phyloP scores from a whole-genome alignment of 2,888 invertebrate genomes.

The Drosophila differens region DNA sequence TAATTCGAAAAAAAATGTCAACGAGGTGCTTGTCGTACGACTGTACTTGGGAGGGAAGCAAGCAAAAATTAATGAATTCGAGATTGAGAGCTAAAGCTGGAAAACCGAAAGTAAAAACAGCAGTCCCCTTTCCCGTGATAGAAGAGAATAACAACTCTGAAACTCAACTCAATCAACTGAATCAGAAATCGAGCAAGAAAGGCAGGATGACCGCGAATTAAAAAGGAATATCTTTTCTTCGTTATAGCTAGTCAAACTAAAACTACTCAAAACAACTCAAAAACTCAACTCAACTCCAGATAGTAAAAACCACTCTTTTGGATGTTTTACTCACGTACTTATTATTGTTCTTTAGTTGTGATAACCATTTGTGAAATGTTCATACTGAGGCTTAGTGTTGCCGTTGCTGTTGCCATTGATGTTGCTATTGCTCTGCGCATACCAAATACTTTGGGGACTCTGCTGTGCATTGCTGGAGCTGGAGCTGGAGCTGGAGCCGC shows the following conservation, averaged over 20 bases:
- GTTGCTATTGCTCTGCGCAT: conserved; percentile 46
- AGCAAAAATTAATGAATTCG: background rate
- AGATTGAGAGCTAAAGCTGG: background rate
- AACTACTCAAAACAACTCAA: background rate
- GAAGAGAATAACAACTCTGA: background rate
- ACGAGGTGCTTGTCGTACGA: background rate
- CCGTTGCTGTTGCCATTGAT: conserved; percentile 39
- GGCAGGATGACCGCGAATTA: accelerated
- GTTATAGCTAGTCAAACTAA: background rate
- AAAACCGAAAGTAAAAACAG: no score
- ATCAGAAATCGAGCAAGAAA: background rate
- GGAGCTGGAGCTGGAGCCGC: conserved; percentile 43
- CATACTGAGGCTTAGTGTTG: conserved; percentile 43
- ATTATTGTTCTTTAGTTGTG: conserved; percentile 49
- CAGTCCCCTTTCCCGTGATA: background rate
- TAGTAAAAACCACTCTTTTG: background rate
- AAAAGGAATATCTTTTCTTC: background rate
- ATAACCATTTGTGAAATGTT: conserved; percentile 61
- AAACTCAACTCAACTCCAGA: background rate
- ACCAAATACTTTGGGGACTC: conserved; percentile 63
- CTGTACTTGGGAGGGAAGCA: background rate
- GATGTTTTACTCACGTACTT: background rate
- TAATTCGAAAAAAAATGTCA: background rate
- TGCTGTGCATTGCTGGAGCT: conserved; percentile 24
- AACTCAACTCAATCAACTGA: background rate